Conservation (phyloP, 1,140 invertebrate genomes). For the Bradysia coprophila region DNA sequence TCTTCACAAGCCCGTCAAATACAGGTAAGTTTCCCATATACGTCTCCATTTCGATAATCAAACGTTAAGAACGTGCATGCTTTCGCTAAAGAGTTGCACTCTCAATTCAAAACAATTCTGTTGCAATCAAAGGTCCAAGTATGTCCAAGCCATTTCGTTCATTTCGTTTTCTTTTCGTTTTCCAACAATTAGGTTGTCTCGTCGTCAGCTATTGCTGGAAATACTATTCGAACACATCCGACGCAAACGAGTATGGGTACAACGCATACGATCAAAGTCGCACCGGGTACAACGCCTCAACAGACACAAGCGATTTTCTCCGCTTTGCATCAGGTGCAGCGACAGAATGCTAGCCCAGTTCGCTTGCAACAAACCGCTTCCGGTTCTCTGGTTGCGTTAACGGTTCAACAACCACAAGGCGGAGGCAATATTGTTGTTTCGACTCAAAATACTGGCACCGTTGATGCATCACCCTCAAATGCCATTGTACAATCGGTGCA, state of each 20-base stretch:
- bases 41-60: no score
- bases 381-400: slow-evolving; percentile 26
- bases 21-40: slow-evolving; percentile 12
- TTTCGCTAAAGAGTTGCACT: no score
- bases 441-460: not conserved
- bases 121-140: no score
- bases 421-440: not conserved
- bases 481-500: not conserved
- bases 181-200: slow-evolving; percentile 30
- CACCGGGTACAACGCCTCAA: slow-evolving; percentile 13
- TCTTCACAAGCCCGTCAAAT: slow-evolving; percentile 21
- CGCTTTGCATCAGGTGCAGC: slow-evolving; percentile 23
- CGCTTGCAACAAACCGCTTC: slow-evolving; percentile 26
- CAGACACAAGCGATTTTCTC: slow-evolving; percentile 22
- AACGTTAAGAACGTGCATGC: no score
- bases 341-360: slow-evolving; percentile 26
- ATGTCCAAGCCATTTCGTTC: no score
- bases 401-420: slow-evolving; percentile 22
- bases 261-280: slow-evolving; percentile 27
- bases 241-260: slow-evolving; percentile 10
- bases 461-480: not conserved
- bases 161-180: no score
- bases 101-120: no score
- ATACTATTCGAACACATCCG: slow-evolving; percentile 23
- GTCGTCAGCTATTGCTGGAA: slow-evolving; percentile 23